These are phyloP conservation scores for Peromyscus melanophrys DNA, from an alignment of 2,797 vertebrate species.

Conservation along the genomic window DNA sequence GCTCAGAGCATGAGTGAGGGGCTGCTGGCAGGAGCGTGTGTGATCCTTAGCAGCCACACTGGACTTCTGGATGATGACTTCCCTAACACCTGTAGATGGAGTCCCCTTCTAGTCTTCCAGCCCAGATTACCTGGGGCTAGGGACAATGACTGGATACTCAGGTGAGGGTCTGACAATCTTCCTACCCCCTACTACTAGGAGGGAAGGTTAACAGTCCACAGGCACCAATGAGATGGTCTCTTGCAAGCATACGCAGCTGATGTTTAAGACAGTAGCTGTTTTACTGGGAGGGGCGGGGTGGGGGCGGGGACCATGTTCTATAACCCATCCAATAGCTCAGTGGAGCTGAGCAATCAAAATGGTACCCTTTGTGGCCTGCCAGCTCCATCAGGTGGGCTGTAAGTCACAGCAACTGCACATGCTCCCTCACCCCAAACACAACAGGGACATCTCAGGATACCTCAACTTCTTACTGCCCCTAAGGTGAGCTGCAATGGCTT, in stretches of 20 bases:
- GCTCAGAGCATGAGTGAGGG: not conserved
- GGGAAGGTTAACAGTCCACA: not conserved
- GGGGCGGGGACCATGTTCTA: not conserved
- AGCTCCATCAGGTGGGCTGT: not conserved
- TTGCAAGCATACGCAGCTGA: not conserved
- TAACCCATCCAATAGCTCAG: not conserved
- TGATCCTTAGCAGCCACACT: not conserved
- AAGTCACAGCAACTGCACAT: accelerated
- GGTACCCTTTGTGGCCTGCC: accelerated
- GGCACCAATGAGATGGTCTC: not conserved
- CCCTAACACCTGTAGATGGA: too few relatives aligned
- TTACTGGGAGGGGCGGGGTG: not conserved
- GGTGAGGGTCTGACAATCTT: not conserved
- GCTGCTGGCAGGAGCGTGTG: not conserved
- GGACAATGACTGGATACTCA: not conserved
- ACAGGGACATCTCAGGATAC: accelerated
- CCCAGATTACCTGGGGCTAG: not conserved
- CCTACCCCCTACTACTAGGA: not conserved
- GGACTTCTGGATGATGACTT: not conserved
- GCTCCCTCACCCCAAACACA: not conserved
- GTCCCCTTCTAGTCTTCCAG: not conserved
- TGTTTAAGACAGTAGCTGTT: not conserved
- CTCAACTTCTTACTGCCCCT: not conserved
- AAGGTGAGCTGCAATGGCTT: not conserved
- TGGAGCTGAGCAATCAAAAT: not conserved